These are phyloP conservation scores for Macquaria australasica DNA, from an alignment of 2,113 vertebrate species.

Conservation along the genomic window DNA sequence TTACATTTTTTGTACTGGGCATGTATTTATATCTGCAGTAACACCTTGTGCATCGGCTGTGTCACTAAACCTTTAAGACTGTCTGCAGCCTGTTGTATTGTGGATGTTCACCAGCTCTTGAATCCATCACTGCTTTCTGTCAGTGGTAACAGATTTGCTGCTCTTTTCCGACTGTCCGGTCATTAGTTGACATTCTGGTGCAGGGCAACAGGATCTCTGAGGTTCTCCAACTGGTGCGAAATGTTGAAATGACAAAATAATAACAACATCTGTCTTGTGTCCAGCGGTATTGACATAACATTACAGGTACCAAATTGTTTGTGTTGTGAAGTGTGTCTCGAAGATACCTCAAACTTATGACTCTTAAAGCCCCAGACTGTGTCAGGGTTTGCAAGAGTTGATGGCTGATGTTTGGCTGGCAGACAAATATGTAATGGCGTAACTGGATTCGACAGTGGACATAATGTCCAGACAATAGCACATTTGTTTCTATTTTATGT, in stretches of 20 bases:
- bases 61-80: constrained; percentile 38
- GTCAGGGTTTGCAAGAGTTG: constrained; percentile 76
- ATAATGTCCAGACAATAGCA: not conserved
- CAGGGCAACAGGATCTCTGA: constrained; percentile 86
- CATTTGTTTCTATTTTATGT: not conserved
- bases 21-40: constrained; percentile 15
- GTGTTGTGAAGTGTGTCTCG: constrained; percentile 93
- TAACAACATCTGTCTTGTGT: constrained; percentile 98
- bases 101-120: constrained; percentile 58
- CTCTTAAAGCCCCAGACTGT: constrained; percentile 78
- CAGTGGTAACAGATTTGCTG: constrained; percentile 81
- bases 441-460: constrained; percentile 35
- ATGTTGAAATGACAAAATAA: constrained; percentile 94
- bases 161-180: constrained; percentile 76
- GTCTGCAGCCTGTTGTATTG: constrained; percentile 46
- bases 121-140: constrained; percentile 82
- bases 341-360: constrained; percentile 89
- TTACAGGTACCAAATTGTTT: constrained; percentile 95
- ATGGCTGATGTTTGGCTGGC: constrained; percentile 71
- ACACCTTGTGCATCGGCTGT: constrained; percentile 21
- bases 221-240: constrained; percentile 88
- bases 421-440: constrained; percentile 49
- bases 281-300: constrained; percentile 92
- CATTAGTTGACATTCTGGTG: constrained; percentile 84
- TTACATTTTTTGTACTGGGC: not conserved